Evolutionary conservation across 2,888 invertebrate genomes (phyloP), one percentile per base, ranked within the genome.

Genomic region (Apamea sordens): DNA sequence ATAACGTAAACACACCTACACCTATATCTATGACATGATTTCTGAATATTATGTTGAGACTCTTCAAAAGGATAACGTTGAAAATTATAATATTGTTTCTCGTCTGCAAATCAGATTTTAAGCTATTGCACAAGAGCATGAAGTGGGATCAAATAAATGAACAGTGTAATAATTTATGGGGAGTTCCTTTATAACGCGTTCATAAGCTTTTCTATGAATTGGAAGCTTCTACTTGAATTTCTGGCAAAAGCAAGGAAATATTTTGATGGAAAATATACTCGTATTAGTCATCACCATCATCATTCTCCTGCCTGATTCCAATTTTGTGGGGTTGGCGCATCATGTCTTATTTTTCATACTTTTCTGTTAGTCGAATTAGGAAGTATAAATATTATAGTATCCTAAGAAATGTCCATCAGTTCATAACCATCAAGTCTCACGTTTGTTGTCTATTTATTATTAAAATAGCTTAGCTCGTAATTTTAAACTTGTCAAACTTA

Each of bases 61-160:
- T 65, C 41, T 69, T 68, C 24, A 75, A 83, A 79, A 59, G 61
- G 79, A 47, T 78, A 44, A 79, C 68, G 32, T 65, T 50, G 41
- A 15, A 82, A 82, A 75, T 80, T 28, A 63, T 47, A 63, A 44
- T 67, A 28, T 36, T 21, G 28, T 73, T 67, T 15, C 32, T 67
- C n/a, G 53, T 44, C 21, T 32, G 41, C 21, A 36, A 50, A 81
- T 81, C 67, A 47, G 36, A 75, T 75, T 80, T 75, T 80, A 80
- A 75, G 68, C 68, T 53, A 44, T 24, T 80, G 44, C 61, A 24
- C 11, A 81, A 32, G 67, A 81, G 59, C 65, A 24, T 67, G 74
- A 32, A 68, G 59, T 41, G 15, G 50, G n/a, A 73, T 67, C 41
- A 73, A 74, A 74, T 59, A 44, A 61, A 74, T 74, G 32, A 74